These are phyloP conservation scores for Rugalucina vietnamica DNA, from an alignment of 2,888 invertebrate genomes.

Conservation along the genomic window DNA sequence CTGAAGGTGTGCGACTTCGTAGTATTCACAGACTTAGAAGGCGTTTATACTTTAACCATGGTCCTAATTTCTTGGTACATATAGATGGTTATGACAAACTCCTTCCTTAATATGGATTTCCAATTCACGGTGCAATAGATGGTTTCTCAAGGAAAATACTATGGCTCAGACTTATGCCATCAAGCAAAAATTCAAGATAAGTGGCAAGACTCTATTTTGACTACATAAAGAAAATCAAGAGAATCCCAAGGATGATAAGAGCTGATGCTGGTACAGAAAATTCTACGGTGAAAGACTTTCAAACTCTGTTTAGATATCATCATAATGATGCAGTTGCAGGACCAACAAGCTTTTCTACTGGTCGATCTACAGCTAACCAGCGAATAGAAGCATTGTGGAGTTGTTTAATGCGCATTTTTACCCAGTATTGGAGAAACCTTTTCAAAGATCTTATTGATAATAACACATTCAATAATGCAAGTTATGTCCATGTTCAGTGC, in stretches of 20 bases:
- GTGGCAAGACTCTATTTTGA: conserved; percentile 19
- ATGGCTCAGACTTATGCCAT: conserved; percentile 20
- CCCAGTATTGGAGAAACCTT: conserved; percentile 34
- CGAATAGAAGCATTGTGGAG: conserved; percentile 38
- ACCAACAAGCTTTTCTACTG: background rate
- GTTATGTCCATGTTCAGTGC: background rate
- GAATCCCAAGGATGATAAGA: conserved; percentile 10
- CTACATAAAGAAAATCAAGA: background rate
- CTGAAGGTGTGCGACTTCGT: conserved; percentile 13
- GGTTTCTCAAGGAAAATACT: conserved; percentile 30
- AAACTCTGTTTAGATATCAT: background rate
- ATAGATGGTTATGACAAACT: conserved; percentile 48
- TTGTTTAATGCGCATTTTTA: conserved; percentile 26
- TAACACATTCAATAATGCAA: conserved; percentile 8
- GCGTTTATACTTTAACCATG: conserved; percentile 28
- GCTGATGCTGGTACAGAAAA: conserved; percentile 35
- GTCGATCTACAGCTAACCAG: conserved; percentile 29
- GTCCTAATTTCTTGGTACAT: conserved; percentile 28
- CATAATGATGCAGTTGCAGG: background rate
- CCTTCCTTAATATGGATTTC: conserved; percentile 30
- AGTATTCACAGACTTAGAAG: background rate
- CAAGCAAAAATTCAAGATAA: conserved; percentile 24
- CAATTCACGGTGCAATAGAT: conserved; percentile 37
- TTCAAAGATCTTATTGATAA: conserved; percentile 34
- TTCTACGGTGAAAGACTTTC: background rate